These are phyloP conservation scores for Ethmia dodecea DNA, from an alignment of 2,888 invertebrate genomes.

Conservation along the genomic window DNA sequence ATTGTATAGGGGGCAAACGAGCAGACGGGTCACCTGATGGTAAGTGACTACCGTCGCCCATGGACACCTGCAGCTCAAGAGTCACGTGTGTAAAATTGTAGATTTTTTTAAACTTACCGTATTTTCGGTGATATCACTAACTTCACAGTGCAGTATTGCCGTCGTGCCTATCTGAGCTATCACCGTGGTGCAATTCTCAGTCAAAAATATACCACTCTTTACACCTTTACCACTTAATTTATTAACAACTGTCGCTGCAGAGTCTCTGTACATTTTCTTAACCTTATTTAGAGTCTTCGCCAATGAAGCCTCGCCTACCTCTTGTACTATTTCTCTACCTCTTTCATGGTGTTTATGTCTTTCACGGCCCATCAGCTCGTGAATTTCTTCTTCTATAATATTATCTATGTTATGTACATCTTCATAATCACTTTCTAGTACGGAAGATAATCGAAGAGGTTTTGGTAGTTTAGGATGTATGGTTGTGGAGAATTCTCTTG, in stretches of 20 bases:
- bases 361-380: constrained; percentile 38
- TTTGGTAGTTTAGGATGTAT: constrained; percentile 59
- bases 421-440: constrained; percentile 50
- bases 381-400: constrained; percentile 45
- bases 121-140: constrained; percentile 79
- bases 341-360: constrained; percentile 45
- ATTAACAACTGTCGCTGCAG: constrained; percentile 55
- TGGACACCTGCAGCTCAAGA: no score
- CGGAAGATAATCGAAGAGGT: constrained; percentile 50
- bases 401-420: constrained; percentile 62
- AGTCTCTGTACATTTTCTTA: constrained; percentile 74
- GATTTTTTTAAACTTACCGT: constrained; percentile 76
- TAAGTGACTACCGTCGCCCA: no score
- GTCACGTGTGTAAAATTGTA: no score
- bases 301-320: constrained; percentile 49
- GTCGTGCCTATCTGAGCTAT: constrained; percentile 81
- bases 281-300: constrained; percentile 57
- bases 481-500: constrained; percentile 35
- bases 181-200: constrained; percentile 80
- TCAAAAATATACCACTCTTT: constrained; percentile 73
- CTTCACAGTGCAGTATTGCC: constrained; percentile 80
- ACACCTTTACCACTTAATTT: constrained; percentile 57
- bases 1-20: no score
- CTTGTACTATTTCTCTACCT: constrained; percentile 50
- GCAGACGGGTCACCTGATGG: no score